These are phyloP conservation scores for Montipora foliosa DNA, from an alignment of 64 coral and sea anemone species.

Conservation along the genomic window DNA sequence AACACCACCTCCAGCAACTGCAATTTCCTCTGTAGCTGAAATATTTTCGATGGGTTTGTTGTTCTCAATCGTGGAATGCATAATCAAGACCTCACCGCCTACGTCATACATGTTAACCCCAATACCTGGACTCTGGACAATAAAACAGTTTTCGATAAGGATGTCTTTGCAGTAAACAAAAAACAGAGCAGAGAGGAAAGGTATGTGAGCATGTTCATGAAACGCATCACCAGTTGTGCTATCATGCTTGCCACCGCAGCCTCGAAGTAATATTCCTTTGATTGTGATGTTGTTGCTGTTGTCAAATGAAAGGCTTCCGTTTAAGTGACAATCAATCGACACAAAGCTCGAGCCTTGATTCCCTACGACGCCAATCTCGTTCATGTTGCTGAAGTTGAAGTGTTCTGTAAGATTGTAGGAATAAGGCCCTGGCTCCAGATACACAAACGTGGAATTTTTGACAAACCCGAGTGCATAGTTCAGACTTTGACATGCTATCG, in stretches of 20 bases:
- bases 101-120: conserved; percentile 67
- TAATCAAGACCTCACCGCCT: conserved; percentile 37
- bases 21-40: neutral
- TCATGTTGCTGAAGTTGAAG: conserved; percentile 57
- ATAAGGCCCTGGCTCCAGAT: conserved; percentile 20
- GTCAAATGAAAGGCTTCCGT: conserved; percentile 60
- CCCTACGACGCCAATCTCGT: conserved; percentile 32
- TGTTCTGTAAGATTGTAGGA: conserved; percentile 65
- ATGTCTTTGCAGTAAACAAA: conserved; percentile 61
- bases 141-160: conserved; percentile 11
- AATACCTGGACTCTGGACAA: conserved; percentile 38
- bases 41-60: neutral
- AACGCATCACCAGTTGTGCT: conserved; percentile 48
- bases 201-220: conserved; percentile 9
- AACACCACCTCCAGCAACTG: conserved; percentile 58
- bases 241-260: conserved; percentile 40
- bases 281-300: conserved; percentile 65
- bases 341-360: conserved; percentile 29
- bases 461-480: conserved; percentile 28
- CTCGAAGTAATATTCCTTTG: conserved; percentile 15
- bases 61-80: conserved; percentile 20
- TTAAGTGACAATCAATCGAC: conserved; percentile 39
- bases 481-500: conserved; percentile 26
- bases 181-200: conserved; percentile 48
- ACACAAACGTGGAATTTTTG: conserved; percentile 8